Conservation (phyloP, 2,888 invertebrate genomes). For the Heliconius erato region DNA sequence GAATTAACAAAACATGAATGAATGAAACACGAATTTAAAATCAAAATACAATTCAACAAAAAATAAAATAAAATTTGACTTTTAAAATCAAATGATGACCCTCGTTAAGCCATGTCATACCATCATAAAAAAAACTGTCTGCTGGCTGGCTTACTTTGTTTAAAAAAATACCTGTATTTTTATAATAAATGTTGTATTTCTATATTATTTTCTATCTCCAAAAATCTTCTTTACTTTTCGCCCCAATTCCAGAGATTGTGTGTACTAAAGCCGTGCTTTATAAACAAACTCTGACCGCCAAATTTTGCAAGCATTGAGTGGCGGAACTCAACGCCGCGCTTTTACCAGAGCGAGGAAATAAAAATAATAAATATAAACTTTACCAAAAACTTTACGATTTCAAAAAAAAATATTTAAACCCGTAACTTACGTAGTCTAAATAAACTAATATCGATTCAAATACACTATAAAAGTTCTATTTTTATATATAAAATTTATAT, state of each 20-base stretch:
- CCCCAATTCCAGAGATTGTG: background rate
- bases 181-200: background rate
- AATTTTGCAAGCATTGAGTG: too few relatives aligned
- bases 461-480: background rate
- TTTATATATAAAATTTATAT: background rate
- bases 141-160: background rate
- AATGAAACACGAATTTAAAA: too few relatives aligned
- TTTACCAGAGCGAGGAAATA: too few relatives aligned
- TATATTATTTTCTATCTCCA: too few relatives aligned
- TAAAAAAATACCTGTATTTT: background rate
- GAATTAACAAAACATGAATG: too few relatives aligned
- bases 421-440: background rate
- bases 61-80: background rate
- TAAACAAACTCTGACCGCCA: too few relatives aligned
- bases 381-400: background rate
- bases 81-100: background rate
- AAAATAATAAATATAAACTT: background rate
- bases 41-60: too few relatives aligned
- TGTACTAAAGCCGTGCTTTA: background rate
- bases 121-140: background rate
- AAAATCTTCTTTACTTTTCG: background rate
- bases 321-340: too few relatives aligned
- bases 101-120: slow-evolving; percentile 12
- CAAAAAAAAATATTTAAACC: background rate
- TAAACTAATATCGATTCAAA: background rate